Base-by-base conservation (phyloP, 2,113 vertebrate genomes). In the Actenoides lindsayi region DNA sequence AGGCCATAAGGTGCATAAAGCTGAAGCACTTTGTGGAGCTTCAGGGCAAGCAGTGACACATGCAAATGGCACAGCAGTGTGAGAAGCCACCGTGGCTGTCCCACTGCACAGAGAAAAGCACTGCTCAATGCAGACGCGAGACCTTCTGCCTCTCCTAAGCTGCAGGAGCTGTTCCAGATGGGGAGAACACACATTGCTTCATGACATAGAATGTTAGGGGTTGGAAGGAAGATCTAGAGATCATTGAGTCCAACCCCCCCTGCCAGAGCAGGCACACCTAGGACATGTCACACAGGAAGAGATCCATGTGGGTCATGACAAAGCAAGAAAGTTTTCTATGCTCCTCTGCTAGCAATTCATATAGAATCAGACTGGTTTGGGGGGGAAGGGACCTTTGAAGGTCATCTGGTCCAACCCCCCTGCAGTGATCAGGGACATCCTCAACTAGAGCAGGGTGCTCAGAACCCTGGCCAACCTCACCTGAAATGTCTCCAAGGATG, bases 261-360 rank as follows among this genome's bases (percentile, higher is more conserved):
- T 20, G 46, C 46, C 46, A 46, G 46, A 46, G 46, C 46, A 46
- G 19, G 46, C 4, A 20, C 46, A 46, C 46, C 46, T 17, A 46
- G 46, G 46, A 19, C 46, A 20, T 46, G 46, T 46, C 46, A 9
- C 46, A 46, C 46, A 46, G 46, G 46, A 20, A 20, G 4, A 19
- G 18, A 46, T 19, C 46, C 46, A 20, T 19, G 18, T 5, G 46
- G 46, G 46, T 46, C 46, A 46, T 20, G 51, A 13, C 16, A 53
- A 44, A 44, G 46, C 27, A 31, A 18, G 27, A 5, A 31, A 33
- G 6, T 7, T 23, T 68, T n/a, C 8, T 5, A 1, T 2, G 9
- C 24, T n/a, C 30, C 7, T n/a, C 53, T 3, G 1, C 15, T 12
- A 23, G 21, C 1, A 0, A 12, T 24, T 57, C 17, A 1, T 24